Evolutionary conservation across 2,797 vertebrate genomes (phyloP).

Genomic region (Pipistrellus pipistrellus): DNA sequence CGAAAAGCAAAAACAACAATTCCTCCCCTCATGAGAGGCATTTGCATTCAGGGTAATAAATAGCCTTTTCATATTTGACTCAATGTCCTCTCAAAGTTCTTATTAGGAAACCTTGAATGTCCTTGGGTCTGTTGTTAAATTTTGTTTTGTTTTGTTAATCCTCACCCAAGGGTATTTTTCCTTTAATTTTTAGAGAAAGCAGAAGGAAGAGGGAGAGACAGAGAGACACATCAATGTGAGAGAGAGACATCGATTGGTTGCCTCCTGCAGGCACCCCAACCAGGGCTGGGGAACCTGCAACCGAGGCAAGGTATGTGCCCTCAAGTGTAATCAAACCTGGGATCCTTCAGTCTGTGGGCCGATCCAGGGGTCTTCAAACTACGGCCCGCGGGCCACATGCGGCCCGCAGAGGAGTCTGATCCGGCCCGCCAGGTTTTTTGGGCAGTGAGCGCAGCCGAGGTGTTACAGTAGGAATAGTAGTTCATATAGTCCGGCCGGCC

Average conservation of each 20-base stretch:
- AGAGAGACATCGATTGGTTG: too few relatives aligned
- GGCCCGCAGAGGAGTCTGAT: too few relatives aligned
- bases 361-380: too few relatives aligned
- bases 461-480: too few relatives aligned
- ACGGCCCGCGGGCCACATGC: too few relatives aligned
- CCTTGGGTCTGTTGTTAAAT: neutral
- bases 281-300: neutral
- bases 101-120: neutral
- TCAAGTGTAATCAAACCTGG: neutral
- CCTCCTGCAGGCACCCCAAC: neutral
- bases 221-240: too few relatives aligned
- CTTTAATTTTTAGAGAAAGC: neutral
- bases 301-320: neutral
- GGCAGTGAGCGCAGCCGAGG: too few relatives aligned
- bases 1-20: neutral
- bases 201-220: neutral
- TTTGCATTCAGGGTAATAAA: constrained; percentile 21
- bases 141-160: neutral
- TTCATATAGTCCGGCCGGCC: too few relatives aligned
- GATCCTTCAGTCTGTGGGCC: neutral
- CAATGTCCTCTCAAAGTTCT: neutral
- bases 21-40: neutral
- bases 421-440: too few relatives aligned
- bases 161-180: neutral
- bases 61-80: neutral